Base-by-base conservation (phyloP, 2,797 vertebrate species). In the Lepilemur ruficaudatus region DNA sequence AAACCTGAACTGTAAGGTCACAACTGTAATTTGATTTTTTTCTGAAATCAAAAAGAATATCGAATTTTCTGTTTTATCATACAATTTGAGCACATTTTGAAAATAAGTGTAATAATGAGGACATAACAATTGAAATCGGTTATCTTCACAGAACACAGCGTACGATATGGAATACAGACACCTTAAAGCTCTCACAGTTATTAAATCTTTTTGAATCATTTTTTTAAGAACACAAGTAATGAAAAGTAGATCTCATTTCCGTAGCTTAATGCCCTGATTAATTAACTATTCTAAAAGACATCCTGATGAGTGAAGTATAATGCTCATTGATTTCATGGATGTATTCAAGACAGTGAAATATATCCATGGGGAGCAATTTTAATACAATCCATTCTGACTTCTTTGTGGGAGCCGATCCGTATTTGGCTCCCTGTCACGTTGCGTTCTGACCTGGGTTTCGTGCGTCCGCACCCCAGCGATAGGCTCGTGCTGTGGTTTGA, bases 211-310 rank as follows among this genome's bases (percentile, higher is more conserved):
- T 75, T 11, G n/a, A 61, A 65, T 83, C 18, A 4, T 50, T 35
- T 1, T 55, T 55, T 81, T 79, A 70, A 94, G 84, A 95, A 50
- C 13, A 14, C 15, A 80, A 63, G 48, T 85, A 94, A 96, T 89
- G 57, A 89, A 92, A 95, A 95, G 75, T 41, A 55, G 63, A 81
- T 67, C 87, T 90, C 38, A 61, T 84, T 91, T 55, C 20, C 20
- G 87, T 0, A 28, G 50, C 63, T 86, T 79, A 93, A 52, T 48
- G 80, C 46, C 28, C 73, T 63, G 41, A 43, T 80, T 92, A 89
- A 95, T 96, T 96, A 80, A 88, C 93, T 89, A 89, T 75, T 73
- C 73, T 67, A 73, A 82, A 82, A 96, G 94, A 57, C 48, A 48
- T 38, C 63, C 78, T 48, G 65, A 48, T 83, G 93, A 88, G 72